These are phyloP conservation scores for Equus przewalskii DNA, from an alignment of 2,113 vertebrate genomes.

Conservation along the genomic window DNA sequence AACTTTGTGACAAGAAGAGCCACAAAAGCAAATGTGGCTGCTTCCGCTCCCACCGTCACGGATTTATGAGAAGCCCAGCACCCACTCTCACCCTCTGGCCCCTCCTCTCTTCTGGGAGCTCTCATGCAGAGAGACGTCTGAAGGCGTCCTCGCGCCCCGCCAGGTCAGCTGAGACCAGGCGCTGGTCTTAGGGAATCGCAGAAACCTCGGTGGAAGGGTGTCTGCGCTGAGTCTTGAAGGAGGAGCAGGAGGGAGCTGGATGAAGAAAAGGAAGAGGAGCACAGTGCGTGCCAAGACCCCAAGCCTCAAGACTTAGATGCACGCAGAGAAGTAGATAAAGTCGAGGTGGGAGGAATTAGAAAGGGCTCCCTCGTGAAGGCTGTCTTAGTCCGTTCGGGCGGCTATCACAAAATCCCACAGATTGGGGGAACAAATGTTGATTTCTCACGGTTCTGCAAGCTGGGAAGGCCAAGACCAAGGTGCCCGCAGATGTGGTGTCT, in stretches of 20 bases:
- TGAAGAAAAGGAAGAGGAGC: neutral
- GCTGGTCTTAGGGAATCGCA: neutral
- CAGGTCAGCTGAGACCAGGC: neutral
- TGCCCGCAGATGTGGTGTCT: neutral
- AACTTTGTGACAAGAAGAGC: neutral
- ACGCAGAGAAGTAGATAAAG: neutral
- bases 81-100: neutral
- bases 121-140: neutral
- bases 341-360: neutral
- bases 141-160: fast-evolving
- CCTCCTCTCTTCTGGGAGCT: neutral
- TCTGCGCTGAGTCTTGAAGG: neutral
- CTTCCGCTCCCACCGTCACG: neutral
- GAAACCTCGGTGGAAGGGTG: neutral
- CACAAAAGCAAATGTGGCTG: neutral
- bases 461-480: neutral
- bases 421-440: neutral
- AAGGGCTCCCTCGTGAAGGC: neutral
- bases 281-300: neutral
- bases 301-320: neutral
- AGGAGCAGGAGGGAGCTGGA: neutral
- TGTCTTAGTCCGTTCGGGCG: neutral
- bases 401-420: neutral
- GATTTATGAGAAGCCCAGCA: neutral
- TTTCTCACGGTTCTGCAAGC: neutral